Evolutionary conservation across 2,888 invertebrate genomes (phyloP).

Genomic region (Halocaridina rubra): DNA sequence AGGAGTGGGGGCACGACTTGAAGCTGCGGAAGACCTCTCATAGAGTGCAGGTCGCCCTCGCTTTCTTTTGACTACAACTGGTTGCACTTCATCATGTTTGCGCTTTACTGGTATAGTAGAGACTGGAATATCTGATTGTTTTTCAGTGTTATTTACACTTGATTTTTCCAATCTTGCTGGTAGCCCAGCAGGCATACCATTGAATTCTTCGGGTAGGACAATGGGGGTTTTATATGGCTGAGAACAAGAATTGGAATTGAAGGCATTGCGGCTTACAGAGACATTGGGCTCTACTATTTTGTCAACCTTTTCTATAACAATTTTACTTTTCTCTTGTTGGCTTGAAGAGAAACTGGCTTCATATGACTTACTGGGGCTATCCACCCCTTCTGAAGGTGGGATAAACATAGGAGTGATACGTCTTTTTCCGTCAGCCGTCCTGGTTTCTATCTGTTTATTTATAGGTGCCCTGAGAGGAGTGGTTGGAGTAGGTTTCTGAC

Average conservation of each 20-base stretch:
- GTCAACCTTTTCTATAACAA: conserved; percentile 81
- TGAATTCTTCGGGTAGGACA: conserved; percentile 43
- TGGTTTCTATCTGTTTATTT: conserved; percentile 92
- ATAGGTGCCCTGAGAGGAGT: conserved; percentile 71
- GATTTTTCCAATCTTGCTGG: conserved; percentile 52
- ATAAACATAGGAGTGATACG: conserved; percentile 97
- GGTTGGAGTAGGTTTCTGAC: conserved; percentile 65
- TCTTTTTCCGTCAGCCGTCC: conserved; percentile 92
- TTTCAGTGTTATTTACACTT: conserved; percentile 1
- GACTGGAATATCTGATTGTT: neutral
- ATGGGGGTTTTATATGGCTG: neutral
- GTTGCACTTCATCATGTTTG: conserved; percentile 47
- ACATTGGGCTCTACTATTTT: conserved; percentile 71
- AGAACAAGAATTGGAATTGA: neutral
- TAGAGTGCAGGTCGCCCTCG: conserved; percentile 57
- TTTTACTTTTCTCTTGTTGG: conserved; percentile 80
- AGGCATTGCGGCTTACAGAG: conserved; percentile 33
- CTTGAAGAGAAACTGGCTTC: conserved; percentile 61
- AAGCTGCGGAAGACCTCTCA: conserved; percentile 19
- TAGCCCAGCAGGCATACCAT: conserved; percentile 44
- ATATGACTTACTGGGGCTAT: conserved; percentile 44
- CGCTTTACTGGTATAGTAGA: conserved; percentile 20
- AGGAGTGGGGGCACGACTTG: neutral
- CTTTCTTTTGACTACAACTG: conserved; percentile 46
- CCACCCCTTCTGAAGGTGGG: conserved; percentile 71